These are phyloP conservation scores for Corbicula japonica DNA, from an alignment of 2,888 invertebrate species.

Conservation along the genomic window DNA sequence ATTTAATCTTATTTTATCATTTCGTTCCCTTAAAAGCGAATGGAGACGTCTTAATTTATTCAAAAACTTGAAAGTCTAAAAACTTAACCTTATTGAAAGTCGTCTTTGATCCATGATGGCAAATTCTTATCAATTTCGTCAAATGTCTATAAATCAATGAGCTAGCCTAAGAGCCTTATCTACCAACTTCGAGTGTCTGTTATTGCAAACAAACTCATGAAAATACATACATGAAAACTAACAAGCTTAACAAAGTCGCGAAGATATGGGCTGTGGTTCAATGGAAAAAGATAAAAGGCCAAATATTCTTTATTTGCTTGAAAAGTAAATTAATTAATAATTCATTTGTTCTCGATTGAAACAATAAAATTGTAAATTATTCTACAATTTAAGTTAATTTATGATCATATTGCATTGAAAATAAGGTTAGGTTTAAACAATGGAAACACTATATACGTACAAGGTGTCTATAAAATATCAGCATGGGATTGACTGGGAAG, in stretches of 20 bases:
- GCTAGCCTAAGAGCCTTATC: constrained; percentile 20
- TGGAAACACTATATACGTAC: constrained; percentile 1
- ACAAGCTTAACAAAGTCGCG: no score
- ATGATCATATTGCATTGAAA: not conserved
- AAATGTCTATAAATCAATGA: constrained; percentile 38
- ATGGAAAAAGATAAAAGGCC: no score
- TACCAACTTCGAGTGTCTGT: constrained; percentile 1
- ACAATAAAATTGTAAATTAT: no score
- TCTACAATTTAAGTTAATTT: not conserved
- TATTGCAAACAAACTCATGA: constrained; percentile 20
- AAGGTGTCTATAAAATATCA: no score
- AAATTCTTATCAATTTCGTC: constrained; percentile 34
- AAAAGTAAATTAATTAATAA: no score
- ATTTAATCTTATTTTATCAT: constrained; percentile 36
- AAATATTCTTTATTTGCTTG: no score
- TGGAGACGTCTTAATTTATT: constrained; percentile 10
- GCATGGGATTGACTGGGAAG: not conserved
- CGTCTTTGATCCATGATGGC: constrained; percentile 34
- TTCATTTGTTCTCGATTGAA: no score
- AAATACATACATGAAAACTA: not conserved
- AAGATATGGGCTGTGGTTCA: no score
- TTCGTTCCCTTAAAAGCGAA: constrained; percentile 3
- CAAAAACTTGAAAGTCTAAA: constrained; percentile 19
- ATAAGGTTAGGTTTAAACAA: not conserved
- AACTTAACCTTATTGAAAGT: constrained; percentile 25